phyloP scores from a whole-genome alignment of 2,797 vertebrate genomes.

The Dendrocincla fuliginosa region DNA sequence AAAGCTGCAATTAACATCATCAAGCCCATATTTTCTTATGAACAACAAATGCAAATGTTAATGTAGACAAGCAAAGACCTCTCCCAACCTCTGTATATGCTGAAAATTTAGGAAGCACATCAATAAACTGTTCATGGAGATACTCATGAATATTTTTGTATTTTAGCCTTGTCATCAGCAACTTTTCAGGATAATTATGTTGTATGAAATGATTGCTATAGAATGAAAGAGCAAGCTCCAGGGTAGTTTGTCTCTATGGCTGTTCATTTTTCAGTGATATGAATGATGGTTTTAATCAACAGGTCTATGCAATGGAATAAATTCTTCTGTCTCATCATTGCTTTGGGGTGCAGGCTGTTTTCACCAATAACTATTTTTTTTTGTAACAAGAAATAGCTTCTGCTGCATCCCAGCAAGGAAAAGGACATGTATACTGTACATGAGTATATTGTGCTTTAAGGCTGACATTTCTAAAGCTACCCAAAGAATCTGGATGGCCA shows the following conservation, averaged over 20 bases:
- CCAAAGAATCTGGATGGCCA: not conserved
- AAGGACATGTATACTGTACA: not conserved
- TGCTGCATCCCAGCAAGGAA: not conserved
- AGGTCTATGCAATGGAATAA: constrained; percentile 1
- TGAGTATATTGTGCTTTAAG: not conserved
- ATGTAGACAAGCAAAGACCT: constrained; percentile 13
- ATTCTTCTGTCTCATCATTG: constrained; percentile 1
- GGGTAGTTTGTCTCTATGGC: constrained; percentile 35
- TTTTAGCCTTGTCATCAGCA: constrained; percentile 60
- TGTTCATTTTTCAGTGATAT: constrained; percentile 40
- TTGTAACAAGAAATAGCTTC: not conserved
- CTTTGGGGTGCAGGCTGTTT: not conserved
- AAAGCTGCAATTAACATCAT: constrained; percentile 48
- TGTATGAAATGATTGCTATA: constrained; percentile 34
- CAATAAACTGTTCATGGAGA: not conserved
- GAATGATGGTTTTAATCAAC: constrained; percentile 56
- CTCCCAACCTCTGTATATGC: not conserved
- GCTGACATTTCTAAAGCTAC: not conserved
- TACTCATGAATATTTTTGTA: constrained; percentile 20
- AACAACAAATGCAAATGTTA: constrained; percentile 28
- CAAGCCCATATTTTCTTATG: not conserved
- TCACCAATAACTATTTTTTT: not conserved
- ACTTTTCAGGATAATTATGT: constrained; percentile 54
- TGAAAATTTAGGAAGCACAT: constrained; percentile 37
- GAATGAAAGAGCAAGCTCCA: constrained; percentile 31